These are phyloP conservation scores for Apodemus sylvaticus DNA, from an alignment of 2,113 vertebrate species.

Conservation along the genomic window DNA sequence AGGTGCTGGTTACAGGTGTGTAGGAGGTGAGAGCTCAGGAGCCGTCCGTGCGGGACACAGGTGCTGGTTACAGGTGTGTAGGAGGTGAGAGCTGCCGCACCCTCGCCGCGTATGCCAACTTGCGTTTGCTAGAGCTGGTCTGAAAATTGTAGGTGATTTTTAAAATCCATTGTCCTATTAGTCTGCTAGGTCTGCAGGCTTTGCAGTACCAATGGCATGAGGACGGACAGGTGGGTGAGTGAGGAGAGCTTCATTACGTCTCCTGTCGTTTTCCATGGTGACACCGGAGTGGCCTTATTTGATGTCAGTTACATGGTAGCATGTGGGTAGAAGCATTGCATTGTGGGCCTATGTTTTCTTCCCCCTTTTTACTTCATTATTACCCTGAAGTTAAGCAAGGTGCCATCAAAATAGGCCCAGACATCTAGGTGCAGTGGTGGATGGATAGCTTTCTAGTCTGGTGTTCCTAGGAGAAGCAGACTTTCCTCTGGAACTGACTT, in stretches of 20 bases:
- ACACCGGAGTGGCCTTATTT: neutral
- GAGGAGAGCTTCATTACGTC: neutral
- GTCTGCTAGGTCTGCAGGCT: neutral
- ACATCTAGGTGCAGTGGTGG: neutral
- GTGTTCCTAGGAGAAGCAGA: neutral
- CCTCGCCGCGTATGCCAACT: neutral
- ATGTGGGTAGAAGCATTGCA: neutral
- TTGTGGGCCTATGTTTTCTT: neutral
- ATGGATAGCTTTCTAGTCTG: neutral
- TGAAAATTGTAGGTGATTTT: neutral
- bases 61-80: too few species aligned
- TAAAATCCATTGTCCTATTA: neutral
- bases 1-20: too few species aligned
- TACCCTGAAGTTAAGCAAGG: neutral
- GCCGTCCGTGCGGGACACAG: too few species aligned
- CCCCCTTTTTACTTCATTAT: neutral
- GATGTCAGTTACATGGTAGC: neutral
- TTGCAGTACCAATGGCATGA: fast-evolving
- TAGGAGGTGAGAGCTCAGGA: neutral
- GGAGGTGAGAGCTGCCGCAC: neutral
- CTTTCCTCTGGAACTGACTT: neutral
- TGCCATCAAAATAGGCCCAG: neutral
- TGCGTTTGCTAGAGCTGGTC: neutral
- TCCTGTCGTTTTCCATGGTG: neutral
- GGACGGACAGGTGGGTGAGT: too few species aligned